These are phyloP conservation scores for Euproctis similis DNA, from an alignment of 2,888 invertebrate species.

Conservation along the genomic window DNA sequence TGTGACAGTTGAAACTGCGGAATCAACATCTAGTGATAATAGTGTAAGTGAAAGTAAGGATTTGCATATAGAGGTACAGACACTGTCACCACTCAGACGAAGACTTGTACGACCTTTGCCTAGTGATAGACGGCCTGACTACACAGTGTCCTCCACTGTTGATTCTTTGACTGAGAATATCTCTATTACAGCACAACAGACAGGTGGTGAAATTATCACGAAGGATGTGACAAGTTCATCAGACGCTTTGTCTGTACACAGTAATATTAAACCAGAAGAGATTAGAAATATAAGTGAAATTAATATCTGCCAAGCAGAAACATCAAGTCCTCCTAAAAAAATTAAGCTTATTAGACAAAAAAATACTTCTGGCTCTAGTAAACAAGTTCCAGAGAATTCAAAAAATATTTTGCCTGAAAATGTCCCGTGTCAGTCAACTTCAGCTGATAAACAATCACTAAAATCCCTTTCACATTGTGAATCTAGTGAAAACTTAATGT, in stretches of 20 bases:
- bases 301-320: constrained; percentile 71
- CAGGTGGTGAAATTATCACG: constrained; percentile 40
- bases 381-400: constrained; percentile 29
- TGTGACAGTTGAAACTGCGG: constrained; percentile 65
- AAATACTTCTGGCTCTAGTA: constrained; percentile 36
- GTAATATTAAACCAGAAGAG: constrained; percentile 59
- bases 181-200: constrained; percentile 33
- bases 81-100: constrained; percentile 52
- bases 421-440: constrained; percentile 59
- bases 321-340: constrained; percentile 62
- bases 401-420: constrained; percentile 25
- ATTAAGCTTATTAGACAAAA: constrained; percentile 68
- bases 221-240: constrained; percentile 72
- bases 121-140: constrained; percentile 58
- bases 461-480: no score
- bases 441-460: constrained; percentile 33
- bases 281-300: constrained; percentile 66
- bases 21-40: constrained; percentile 68
- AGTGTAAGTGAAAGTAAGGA: constrained; percentile 53
- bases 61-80: constrained; percentile 33
- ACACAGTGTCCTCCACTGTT: constrained; percentile 66
- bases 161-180: constrained; percentile 47
- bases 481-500: constrained; percentile 7
- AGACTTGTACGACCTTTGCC: constrained; percentile 58
- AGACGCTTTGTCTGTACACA: constrained; percentile 55